Base-by-base conservation (phyloP, 2,797 vertebrate genomes). In the Babyrousa celebensis region DNA sequence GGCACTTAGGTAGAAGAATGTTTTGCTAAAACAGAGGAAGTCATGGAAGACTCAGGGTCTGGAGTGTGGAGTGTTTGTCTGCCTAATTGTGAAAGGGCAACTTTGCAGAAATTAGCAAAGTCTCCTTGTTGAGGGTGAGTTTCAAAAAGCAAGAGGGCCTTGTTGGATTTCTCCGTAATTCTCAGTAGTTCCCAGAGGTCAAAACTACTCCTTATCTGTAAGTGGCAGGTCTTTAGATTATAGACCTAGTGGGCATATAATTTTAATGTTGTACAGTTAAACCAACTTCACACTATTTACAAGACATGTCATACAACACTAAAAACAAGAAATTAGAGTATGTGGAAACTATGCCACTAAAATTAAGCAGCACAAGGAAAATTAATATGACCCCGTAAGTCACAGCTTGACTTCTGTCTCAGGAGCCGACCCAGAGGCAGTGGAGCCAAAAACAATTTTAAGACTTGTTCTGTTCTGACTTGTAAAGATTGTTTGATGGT, bases 221-320 rank as follows among this genome's bases (percentile, higher is more conserved):
- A 71, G 65, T 48, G 94, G 72, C 68, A 54, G 79, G 93, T 94
- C 86, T 96, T 96, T 94, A 89, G 84, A 36, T 97, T 97, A 96
- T 95, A 91, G 89, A 91, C 94, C 93, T 97, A 92, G 36, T 78
- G 95, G 97, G 97, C 75, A 93, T 96, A 97, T 96, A 97, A 96
- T 72, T 97, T 95, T 92, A 96, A 94, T 93, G 87, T 85, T 85
- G 12, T 90, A 48, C 48, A 75, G 93, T 96, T 97, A 96, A 96
- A 93, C 72, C 91, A 94, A 72, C 94, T 96, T 92, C 96, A 97
- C 93, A 88, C 94, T 95, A 68, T 97, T 97, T 97, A 98, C 78
- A 95, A 98, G 96, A 75, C 97, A 94, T 97, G 97, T 96, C 97
- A 94, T 96, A 96, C 84, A 97, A 93, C 91, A 93, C 94, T 4